Conservation (phyloP, 2,113 vertebrate genomes). For the Oxyura jamaicensis region DNA sequence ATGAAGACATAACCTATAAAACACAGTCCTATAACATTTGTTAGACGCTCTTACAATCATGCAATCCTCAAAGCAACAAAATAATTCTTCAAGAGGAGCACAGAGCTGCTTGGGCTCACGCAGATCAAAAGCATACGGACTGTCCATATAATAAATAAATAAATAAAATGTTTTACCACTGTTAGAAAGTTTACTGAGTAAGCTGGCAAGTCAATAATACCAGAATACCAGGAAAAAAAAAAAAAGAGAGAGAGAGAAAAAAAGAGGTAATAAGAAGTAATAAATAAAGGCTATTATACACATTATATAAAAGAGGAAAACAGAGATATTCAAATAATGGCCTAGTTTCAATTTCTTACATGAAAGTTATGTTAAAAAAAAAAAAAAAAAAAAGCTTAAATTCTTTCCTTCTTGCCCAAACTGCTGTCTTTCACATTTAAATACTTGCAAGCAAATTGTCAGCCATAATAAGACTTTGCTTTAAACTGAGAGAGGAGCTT, state of each 20-base stretch:
- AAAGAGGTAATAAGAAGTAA: not conserved
- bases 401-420: not conserved
- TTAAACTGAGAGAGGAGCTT: not conserved
- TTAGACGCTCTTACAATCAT: not conserved
- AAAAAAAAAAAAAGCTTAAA: not conserved
- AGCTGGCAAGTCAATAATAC: too few relatives aligned
- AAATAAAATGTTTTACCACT: not conserved
- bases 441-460: not conserved
- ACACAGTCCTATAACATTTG: not conserved
- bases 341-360: not conserved
- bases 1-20: not conserved
- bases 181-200: not conserved
- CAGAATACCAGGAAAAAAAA: too few relatives aligned
- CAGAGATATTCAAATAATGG: not conserved
- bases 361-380: not conserved
- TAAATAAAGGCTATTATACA: not conserved
- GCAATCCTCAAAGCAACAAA: not conserved
- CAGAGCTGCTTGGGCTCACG: not conserved
- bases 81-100: not conserved
- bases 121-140: not conserved
- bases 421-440: not conserved
- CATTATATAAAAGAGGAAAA: not conserved
- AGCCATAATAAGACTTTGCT: not conserved
- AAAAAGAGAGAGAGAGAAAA: not conserved
- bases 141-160: not conserved